Evolutionary conservation across 2,888 invertebrate genomes (phyloP).

Genomic region (Actias luna): DNA sequence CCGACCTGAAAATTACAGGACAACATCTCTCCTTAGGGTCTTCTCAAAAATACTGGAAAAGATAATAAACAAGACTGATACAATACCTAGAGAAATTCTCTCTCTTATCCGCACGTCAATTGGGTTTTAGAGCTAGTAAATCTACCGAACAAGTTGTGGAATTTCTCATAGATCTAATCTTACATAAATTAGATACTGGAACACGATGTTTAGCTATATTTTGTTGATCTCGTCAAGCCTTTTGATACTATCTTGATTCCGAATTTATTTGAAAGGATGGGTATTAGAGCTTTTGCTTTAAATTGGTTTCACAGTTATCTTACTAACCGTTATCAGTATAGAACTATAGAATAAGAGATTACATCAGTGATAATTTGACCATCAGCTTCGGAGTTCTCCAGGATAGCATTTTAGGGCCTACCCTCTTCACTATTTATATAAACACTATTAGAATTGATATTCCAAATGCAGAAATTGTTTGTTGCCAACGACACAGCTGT

Average conservation of each 20-base stretch:
- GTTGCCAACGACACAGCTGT: no score
- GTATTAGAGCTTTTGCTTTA: constrained; percentile 2
- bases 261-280: background rate
- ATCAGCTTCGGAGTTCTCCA: constrained; percentile 5
- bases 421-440: no score
- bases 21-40: no score
- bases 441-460: no score
- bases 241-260: background rate
- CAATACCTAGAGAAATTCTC: no score
- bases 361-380: background rate
- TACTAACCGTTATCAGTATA: background rate
- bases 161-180: background rate
- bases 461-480: no score
- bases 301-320: constrained; percentile 3
- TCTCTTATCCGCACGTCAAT: no score
- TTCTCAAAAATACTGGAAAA: no score
- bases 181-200: background rate
- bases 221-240: constrained; percentile 2
- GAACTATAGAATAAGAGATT: background rate
- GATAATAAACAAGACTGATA: no score
- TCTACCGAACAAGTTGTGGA: constrained; percentile 12
- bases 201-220: constrained; percentile 2
- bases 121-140: background rate
- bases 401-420: constrained; percentile 4
- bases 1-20: no score